Percentiles rank a stretch among this genome's conserved stretches.
phyloP scores from a whole-genome alignment of 1,140 invertebrate species.

The Leptinotarsa defecta region DNA sequence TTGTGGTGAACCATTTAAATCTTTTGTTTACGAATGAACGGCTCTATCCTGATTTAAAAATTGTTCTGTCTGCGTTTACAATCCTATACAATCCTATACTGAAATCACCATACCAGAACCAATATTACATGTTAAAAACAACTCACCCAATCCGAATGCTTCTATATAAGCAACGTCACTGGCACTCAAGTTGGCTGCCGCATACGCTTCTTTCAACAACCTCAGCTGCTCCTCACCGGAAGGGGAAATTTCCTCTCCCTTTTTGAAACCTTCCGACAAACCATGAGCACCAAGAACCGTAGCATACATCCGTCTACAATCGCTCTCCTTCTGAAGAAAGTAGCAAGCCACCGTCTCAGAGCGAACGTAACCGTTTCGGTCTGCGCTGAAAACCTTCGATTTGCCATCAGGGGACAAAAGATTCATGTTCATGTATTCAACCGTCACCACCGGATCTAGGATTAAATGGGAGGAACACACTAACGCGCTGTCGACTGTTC shows the following conservation, averaged over 20 bases:
- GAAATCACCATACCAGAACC: background rate
- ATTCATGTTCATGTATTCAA: slow-evolving; percentile 75
- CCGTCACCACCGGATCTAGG: slow-evolving; percentile 79
- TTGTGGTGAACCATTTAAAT: no score
- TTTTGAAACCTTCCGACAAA: slow-evolving; percentile 84
- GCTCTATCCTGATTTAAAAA: no score
- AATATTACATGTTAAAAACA: background rate
- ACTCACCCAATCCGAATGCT: slow-evolving; percentile 81
- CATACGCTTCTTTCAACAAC: slow-evolving; percentile 82
- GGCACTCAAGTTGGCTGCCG: slow-evolving; percentile 78
- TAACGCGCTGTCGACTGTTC: slow-evolving; percentile 83
- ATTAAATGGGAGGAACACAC: slow-evolving; percentile 83
- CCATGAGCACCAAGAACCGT: slow-evolving; percentile 61
- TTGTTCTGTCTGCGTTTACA: no score
- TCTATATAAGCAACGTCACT: slow-evolving; percentile 79
- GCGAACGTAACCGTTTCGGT: slow-evolving; percentile 74
- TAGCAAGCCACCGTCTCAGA: slow-evolving; percentile 77
- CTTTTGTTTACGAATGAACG: no score
- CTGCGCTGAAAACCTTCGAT: slow-evolving; percentile 88
- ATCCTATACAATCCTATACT: no score
- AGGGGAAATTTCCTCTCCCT: slow-evolving; percentile 85
- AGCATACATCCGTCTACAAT: slow-evolving; percentile 76
- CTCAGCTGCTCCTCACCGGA: slow-evolving; percentile 80
- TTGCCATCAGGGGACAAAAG: slow-evolving; percentile 83
- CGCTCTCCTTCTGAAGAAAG: slow-evolving; percentile 79